These are phyloP conservation scores for Suricata suricatta DNA, from an alignment of 2,113 vertebrate species.

Conservation along the genomic window DNA sequence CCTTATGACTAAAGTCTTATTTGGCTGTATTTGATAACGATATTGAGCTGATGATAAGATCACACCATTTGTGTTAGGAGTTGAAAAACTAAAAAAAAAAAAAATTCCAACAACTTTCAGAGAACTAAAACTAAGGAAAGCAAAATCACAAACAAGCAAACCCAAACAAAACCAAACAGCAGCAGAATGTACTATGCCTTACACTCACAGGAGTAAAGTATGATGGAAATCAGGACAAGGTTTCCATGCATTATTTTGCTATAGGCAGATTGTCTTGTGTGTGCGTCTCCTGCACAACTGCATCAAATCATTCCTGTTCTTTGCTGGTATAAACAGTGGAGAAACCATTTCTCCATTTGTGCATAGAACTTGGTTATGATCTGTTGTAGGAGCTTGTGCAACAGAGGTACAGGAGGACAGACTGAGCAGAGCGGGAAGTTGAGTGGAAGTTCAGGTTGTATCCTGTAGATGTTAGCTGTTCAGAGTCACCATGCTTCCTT, in stretches of 20 bases:
- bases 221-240: rapidly evolving
- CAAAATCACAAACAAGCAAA: not conserved
- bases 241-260: not conserved
- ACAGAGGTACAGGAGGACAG: not conserved
- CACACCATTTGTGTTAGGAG: not conserved
- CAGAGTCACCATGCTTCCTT: not conserved
- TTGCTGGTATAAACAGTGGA: not conserved
- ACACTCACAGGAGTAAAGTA: not conserved
- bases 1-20: slow-evolving; percentile 33
- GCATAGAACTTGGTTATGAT: not conserved
- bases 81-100: not conserved
- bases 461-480: not conserved
- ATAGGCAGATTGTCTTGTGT: not conserved
- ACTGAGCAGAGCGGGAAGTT: not conserved
- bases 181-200: not conserved
- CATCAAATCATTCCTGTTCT: not conserved
- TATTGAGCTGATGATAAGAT: slow-evolving; percentile 45
- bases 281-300: not conserved
- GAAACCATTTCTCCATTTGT: not conserved
- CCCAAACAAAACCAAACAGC: not conserved
- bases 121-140: not conserved
- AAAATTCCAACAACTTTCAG: not conserved
- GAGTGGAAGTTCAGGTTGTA: not conserved
- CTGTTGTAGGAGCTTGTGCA: not conserved
- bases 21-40: slow-evolving; percentile 38